phyloP scores from a whole-genome alignment of 1,140 invertebrate species.

The Drosophila nigromelanica region DNA sequence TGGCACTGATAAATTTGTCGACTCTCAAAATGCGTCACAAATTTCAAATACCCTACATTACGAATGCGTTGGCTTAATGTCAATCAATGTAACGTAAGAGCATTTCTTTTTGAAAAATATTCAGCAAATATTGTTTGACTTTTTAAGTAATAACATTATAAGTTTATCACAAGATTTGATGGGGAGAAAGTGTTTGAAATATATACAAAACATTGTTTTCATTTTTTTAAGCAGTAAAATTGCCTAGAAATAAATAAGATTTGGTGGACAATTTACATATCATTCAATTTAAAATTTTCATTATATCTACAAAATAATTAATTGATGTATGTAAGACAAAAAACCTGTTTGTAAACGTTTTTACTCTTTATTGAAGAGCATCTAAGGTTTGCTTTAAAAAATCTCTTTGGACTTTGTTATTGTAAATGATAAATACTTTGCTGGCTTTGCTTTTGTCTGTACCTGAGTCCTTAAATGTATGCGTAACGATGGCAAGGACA shows the following conservation, averaged over 20 bases:
- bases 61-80: background rate
- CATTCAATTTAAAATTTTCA: too few species aligned
- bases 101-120: background rate
- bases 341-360: too few species aligned
- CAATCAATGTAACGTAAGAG: background rate
- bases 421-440: conserved; percentile 77
- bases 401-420: conserved; percentile 12
- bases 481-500: conserved; percentile 39
- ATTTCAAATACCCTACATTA: conserved; percentile 33
- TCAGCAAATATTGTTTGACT: background rate
- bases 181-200: too few species aligned
- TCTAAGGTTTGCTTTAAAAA: background rate
- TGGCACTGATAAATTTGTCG: conserved; percentile 81
- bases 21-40: conserved; percentile 66
- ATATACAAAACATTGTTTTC: too few species aligned
- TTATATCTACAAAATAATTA: too few species aligned
- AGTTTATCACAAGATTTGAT: too few species aligned
- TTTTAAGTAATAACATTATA: background rate
- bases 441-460: conserved; percentile 58
- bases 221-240: too few species aligned
- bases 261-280: too few species aligned
- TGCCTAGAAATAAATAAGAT: too few species aligned
- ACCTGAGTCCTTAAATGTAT: conserved; percentile 41
- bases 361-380: conserved; percentile 13
- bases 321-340: too few species aligned